Evolutionary conservation across 2,113 vertebrate genomes (phyloP), one percentile per base, ranked within the genome.

Genomic region (Nothocercus julius): DNA sequence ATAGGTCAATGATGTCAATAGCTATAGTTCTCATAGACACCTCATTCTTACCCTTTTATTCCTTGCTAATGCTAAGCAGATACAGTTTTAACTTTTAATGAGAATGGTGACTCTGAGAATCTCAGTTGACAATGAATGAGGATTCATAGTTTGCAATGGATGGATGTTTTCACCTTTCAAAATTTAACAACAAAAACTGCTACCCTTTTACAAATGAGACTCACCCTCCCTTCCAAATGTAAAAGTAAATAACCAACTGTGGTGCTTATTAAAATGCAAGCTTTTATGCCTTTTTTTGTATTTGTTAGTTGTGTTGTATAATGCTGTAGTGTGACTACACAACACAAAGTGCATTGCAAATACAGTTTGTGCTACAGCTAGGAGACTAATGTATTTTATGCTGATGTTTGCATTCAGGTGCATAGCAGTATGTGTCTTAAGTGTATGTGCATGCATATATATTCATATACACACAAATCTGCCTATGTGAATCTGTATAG

Each of bases 1-100:
- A 97, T 97, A 98, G 97, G 98, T 98, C 98, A 98, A 82, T 95
- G 96, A 92, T 98, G 97, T 97, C 98, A 98, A 97, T 97, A 97
- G 95, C 92, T 82, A 80, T 89, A 97, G 95, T 97, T 97, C 95
- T 97, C 81, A 86, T 73, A 87, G 90, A 90, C 93, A 94, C 75
- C 93, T 97, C 59, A 68, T 91, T 47, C 25, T 94, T 95, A 96
- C 85, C 88, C 95, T 97, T 97, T 96, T 89, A 92, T 96, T 94
- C 83, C 51, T 91, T 92, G 74, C 47, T 95, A 92, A 94, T 88
- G 78, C 67, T 95, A 94, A 96, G 79, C 87, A 95, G 93, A 85
- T 64, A 84, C 49, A n/a, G 66, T 91, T 96, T 97, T 87, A 97
- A 95, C 91, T 94, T 95, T 92, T 91, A 96, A 95, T 94, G 73